Conservation (phyloP, 1,140 invertebrate genomes). For the Cotesia vestalis region DNA sequence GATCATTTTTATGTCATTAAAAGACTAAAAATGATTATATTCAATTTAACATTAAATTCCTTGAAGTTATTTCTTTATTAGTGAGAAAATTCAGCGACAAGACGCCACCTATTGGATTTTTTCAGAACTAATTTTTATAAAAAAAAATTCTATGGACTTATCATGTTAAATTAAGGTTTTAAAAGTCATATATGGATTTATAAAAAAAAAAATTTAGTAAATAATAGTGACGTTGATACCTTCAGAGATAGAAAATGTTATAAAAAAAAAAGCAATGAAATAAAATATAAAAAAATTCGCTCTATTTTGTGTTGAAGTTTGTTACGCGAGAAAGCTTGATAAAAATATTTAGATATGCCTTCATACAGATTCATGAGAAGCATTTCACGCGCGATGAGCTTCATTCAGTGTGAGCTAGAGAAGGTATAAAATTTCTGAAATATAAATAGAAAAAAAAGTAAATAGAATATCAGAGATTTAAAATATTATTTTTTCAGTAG, state of each 20-base stretch:
- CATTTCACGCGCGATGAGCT: conserved; percentile 30
- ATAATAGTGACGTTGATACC: too few relatives aligned
- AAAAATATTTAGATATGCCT: conserved; percentile 38
- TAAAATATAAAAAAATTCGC: too few relatives aligned
- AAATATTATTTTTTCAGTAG: not conserved
- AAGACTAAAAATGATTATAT: not conserved
- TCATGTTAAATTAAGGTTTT: too few relatives aligned
- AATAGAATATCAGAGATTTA: conserved; percentile 1
- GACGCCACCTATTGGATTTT: not conserved
- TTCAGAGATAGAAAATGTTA: too few relatives aligned
- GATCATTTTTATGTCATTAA: too few relatives aligned
- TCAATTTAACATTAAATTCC: not conserved
- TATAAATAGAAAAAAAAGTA: conserved; percentile 22
- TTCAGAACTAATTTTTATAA: not conserved
- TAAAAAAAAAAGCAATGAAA: too few relatives aligned
- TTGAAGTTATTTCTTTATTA: not conserved
- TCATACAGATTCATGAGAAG: conserved; percentile 38
- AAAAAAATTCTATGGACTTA: not conserved
- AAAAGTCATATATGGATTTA: too few relatives aligned
- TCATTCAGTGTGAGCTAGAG: conserved; percentile 5
- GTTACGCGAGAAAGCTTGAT: conserved; percentile 24
- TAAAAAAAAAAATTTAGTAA: too few relatives aligned
- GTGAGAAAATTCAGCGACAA: not conserved
- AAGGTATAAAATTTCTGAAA: conserved; percentile 22
- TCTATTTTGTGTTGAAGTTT: too few relatives aligned